Conservation (phyloP, 2,113 vertebrate species). For the Dromiciops gliroides region DNA sequence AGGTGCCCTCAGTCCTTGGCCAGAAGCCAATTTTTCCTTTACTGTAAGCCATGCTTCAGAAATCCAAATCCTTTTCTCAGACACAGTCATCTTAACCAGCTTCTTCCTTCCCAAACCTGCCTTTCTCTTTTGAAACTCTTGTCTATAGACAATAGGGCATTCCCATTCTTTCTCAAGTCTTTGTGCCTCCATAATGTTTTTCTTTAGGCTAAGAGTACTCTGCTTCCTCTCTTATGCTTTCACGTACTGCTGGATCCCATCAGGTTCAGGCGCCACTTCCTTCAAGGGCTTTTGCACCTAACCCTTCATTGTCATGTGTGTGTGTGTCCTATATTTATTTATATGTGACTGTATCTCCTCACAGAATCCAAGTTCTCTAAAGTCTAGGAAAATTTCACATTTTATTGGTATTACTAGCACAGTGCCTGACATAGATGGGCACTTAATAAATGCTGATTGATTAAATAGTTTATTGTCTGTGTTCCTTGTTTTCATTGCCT, state of each 20-base stretch:
- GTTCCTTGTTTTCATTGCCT: background rate
- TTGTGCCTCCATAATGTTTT: background rate
- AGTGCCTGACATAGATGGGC: background rate
- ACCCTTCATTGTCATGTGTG: background rate
- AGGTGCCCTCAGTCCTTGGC: background rate
- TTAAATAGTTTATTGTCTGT: background rate
- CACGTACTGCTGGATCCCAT: background rate
- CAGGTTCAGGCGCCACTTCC: background rate
- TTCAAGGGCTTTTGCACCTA: background rate
- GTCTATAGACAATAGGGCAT: background rate
- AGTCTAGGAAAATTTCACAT: background rate
- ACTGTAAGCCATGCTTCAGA: background rate
- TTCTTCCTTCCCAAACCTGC: background rate
- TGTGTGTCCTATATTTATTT: background rate
- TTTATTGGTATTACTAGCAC: background rate
- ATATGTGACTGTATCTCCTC: background rate
- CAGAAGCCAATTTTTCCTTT: background rate
- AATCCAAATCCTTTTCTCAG: background rate
- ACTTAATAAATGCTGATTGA: background rate
- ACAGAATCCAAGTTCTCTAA: background rate
- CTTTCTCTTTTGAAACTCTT: background rate
- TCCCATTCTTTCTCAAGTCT: background rate
- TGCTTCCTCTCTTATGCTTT: background rate
- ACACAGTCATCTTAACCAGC: background rate
- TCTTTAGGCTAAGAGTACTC: background rate